Evolutionary conservation across 2,113 vertebrate genomes (phyloP).

Genomic region (Saiga tatarica): DNA sequence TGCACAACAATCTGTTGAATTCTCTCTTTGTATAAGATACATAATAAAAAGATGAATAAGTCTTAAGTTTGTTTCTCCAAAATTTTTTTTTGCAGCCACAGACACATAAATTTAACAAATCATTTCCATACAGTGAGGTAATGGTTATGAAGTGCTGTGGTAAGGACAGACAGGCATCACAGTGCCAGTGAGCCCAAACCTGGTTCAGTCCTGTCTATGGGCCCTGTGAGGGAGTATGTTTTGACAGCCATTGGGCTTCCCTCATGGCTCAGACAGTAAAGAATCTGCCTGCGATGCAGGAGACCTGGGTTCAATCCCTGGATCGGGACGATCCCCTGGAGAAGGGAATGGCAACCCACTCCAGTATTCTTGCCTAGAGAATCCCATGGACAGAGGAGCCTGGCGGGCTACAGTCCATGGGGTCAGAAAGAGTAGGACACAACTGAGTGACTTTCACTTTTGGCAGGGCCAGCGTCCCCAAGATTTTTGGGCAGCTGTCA

Average conservation of each 20-base stretch:
- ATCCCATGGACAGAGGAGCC: neutral
- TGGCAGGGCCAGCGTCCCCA: neutral
- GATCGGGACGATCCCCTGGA: neutral
- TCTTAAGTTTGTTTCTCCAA: neutral
- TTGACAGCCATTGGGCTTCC: neutral
- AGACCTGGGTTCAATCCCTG: neutral
- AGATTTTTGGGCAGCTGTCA: neutral
- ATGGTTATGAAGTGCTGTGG: neutral
- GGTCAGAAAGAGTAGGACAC: neutral
- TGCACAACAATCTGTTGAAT: neutral
- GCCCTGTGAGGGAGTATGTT: neutral
- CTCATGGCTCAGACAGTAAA: neutral
- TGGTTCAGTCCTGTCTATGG: neutral
- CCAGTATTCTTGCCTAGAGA: neutral
- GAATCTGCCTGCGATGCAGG: neutral
- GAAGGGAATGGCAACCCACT: neutral
- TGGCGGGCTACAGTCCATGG: neutral
- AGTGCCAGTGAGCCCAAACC: neutral
- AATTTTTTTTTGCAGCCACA: neutral
- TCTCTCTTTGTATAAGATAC: neutral
- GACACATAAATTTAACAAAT: neutral
- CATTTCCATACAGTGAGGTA: neutral
- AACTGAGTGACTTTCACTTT: neutral
- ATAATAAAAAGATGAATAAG: neutral
- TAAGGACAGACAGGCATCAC: neutral